These are phyloP conservation scores for Ceramica pisi DNA, from an alignment of 2,888 invertebrate species.

Conservation along the genomic window DNA sequence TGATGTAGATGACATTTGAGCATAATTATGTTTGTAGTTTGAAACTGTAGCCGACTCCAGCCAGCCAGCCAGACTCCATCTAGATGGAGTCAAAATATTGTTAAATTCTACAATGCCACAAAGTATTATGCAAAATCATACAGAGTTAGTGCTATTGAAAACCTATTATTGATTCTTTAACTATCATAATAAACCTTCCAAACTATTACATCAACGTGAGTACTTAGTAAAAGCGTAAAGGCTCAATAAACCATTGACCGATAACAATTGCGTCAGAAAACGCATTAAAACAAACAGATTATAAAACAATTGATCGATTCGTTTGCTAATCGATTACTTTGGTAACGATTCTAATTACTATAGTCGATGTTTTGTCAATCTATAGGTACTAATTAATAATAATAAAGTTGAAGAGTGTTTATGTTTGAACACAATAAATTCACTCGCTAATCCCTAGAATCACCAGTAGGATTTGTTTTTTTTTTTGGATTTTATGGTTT, in stretches of 20 bases:
- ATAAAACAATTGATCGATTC: constrained; percentile 47
- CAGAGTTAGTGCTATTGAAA: neutral
- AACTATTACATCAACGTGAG: constrained; percentile 40
- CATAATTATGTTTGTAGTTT: too few relatives aligned
- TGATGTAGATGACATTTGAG: neutral
- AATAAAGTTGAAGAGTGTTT: neutral
- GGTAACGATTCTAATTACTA: constrained; percentile 60
- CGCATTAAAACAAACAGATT: constrained; percentile 43
- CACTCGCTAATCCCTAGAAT: too few relatives aligned
- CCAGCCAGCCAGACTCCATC: too few relatives aligned
- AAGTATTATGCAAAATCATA: neutral
- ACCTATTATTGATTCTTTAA: neutral
- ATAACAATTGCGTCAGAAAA: constrained; percentile 48
- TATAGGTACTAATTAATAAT: neutral
- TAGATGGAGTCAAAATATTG: neutral
- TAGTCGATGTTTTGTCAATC: constrained; percentile 55
- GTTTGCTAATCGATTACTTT: constrained; percentile 56
- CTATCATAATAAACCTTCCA: neutral
- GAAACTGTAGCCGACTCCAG: too few relatives aligned
- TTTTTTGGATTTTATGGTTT: too few relatives aligned
- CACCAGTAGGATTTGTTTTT: too few relatives aligned
- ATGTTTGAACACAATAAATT: neutral
- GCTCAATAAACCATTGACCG: constrained; percentile 33
- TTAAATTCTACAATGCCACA: neutral
- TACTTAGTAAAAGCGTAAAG: constrained; percentile 50